Conservation (phyloP, 2,113 vertebrate genomes). For the Apeltes quadracus region DNA sequence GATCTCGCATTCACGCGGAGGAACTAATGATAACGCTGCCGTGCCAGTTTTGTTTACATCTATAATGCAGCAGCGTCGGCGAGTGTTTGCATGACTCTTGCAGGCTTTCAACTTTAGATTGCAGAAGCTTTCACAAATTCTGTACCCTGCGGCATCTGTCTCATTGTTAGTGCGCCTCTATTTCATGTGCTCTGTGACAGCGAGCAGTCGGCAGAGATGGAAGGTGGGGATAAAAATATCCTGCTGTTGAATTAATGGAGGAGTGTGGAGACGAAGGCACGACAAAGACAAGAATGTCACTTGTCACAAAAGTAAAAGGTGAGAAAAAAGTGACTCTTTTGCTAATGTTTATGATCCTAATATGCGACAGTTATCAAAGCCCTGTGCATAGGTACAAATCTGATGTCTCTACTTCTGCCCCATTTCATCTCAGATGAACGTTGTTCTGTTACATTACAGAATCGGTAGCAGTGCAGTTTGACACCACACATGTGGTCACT, state of each 20-base stretch:
- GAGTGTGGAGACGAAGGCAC: too few species aligned
- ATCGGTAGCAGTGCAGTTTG: constrained; percentile 5
- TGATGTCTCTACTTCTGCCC: too few species aligned
- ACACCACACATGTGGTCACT: constrained; percentile 9
- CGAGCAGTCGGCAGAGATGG: constrained; percentile 49
- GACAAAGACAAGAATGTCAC: constrained; percentile 8
- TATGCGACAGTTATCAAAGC: too few species aligned
- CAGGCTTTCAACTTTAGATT: constrained; percentile 57
- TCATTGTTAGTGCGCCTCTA: constrained; percentile 63
- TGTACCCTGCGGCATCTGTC: constrained; percentile 60
- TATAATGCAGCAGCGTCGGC: constrained; percentile 58
- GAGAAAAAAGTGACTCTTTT: neutral
- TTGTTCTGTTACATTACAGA: too few species aligned
- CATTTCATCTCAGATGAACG: too few species aligned
- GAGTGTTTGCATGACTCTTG: constrained; percentile 50
- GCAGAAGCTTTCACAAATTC: constrained; percentile 53
- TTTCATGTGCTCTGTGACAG: constrained; percentile 61
- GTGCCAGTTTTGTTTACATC: constrained; percentile 54
- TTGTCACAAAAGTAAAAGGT: too few species aligned
- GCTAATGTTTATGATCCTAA: neutral
- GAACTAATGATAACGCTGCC: constrained; percentile 48
- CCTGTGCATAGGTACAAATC: too few species aligned
- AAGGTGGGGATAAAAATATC: constrained; percentile 13
- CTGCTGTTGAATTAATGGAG: constrained; percentile 41
- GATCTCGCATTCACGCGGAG: constrained; percentile 39